Base-by-base conservation (phyloP, 2,113 vertebrate species). In the Montifringilla adamsi region DNA sequence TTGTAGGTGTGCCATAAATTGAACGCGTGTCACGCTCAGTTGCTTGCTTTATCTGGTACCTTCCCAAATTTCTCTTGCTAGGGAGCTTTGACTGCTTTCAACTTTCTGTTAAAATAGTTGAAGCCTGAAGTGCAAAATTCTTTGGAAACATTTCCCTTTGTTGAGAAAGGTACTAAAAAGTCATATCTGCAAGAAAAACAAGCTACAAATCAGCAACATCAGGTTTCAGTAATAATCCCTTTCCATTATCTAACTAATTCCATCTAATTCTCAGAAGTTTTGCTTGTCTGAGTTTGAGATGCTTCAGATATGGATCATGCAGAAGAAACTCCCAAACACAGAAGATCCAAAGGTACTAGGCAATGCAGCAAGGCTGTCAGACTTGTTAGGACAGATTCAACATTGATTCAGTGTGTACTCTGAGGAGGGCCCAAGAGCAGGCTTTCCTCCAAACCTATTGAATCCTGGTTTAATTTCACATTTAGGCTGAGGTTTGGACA, bases 401-500 rank as follows among this genome's bases (percentile, higher is more conserved):
- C 41, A 50, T 35, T 68, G 83, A 90, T 92, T 67, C 82, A 70
- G n/a, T 33, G 31, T 84, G 78, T 78, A n/a, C 68, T 93, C 68
- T 94, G 79, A 93, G 88, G 90, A 84, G 90, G 93, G 73, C 47
- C 76, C 46, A 74, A 74, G n/a, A 92, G 37, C 18, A 94, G 96
- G 95, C 92, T 93, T 95, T 96, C 69, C 72, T 95, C 90, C 96
- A 96, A 95, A 70, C 56, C 92, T 92, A 93, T 84, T 92, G 94
- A 96, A 90, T 89, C 76, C 90, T 89, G 44, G 76, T 93, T 92
- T 89, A 88, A 81, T 93, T 84, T 92, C 79, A 92, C 11, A 0
- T 94, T 94, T 95, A 90, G 88, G 76, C 72, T 96, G 94, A 93
- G 94, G 94, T 95, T 96, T 96, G 92, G 90, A 92, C 92, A 94